Conservation (phyloP, 2,888 invertebrate genomes). For the Papilio protenor region DNA sequence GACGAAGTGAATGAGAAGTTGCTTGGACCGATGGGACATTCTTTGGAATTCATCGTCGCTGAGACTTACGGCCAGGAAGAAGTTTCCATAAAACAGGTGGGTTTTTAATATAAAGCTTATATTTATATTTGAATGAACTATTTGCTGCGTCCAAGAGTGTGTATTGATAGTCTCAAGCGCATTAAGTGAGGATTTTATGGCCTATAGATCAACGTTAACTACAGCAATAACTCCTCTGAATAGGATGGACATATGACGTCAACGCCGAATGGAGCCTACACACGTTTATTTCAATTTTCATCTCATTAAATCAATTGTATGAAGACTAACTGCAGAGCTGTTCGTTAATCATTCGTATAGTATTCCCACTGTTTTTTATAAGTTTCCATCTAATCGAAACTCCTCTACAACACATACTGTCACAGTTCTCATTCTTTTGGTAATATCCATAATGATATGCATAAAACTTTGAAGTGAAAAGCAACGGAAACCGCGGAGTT, state of each 20-base stretch:
- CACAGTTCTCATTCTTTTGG: not conserved
- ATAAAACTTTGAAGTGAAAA: not conserved
- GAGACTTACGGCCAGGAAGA: constrained; percentile 96
- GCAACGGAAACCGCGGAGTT: constrained; percentile 1
- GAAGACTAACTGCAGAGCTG: not conserved
- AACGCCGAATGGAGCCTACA: constrained; percentile 22
- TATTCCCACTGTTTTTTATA: not conserved
- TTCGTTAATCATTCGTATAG: not conserved
- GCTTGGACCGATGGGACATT: constrained; percentile 87
- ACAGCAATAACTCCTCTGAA: constrained; percentile 37
- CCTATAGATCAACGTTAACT: constrained; percentile 32
- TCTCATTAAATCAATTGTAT: not conserved
- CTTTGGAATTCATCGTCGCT: constrained; percentile 91
- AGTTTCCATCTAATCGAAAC: too few species aligned
- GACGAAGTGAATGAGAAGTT: constrained; percentile 90
- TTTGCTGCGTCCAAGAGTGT: constrained; percentile 4
- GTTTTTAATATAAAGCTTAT: constrained; percentile 44
- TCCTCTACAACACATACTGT: too few species aligned
- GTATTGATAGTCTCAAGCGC: constrained; percentile 22
- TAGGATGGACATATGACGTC: constrained; percentile 38
- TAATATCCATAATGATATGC: not conserved
- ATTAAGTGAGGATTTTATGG: constrained; percentile 32
- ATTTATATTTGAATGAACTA: constrained; percentile 36
- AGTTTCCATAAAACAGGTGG: constrained; percentile 89
- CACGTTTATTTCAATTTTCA: constrained; percentile 26